Evolutionary conservation across 1,140 invertebrate species (phyloP), one percentile per base, ranked within the genome.

Genomic region (Meloidogyne hapla): DNA sequence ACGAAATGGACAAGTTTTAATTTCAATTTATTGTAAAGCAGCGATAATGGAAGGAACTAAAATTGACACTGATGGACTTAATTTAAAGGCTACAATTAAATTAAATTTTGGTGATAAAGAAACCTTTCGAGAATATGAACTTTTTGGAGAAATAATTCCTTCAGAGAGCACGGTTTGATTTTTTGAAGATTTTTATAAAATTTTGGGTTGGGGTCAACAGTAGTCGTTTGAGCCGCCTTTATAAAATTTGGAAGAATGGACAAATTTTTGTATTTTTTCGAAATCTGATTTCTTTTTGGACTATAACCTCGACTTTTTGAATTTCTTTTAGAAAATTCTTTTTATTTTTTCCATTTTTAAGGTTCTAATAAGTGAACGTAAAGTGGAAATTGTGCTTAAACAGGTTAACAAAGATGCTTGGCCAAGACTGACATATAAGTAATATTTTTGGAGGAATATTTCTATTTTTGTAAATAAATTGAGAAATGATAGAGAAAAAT

Each of bases 361-460:
- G 79, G 93, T 92, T 1, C 91, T 90, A 18, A 93, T 97, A 91
- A 89, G 92, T 78, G 92, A 92, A 67, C 93, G 94, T n/a, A 98
- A 98, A 91, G 91, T 97, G 23, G 96, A 99, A 89, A 93, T 99
- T 13, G 94, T 93, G 83, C 85, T 99, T 83, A 92, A 91, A 77
- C 98, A 99, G 89, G 91, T 90, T 1, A 93, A 94, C 83, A 89
- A 92, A 2, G 91, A 92, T 23, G 91, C 91, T 66, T 98, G 96
- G 96, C 84, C 84, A 28, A 66, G 75, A 28, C 64, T 85, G 26
- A 64, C 74, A 21, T 85, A 83, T 18, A 56, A 56, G n/a, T 56
- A 12, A 15, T 42, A n/a, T n/a, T 56, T 56, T 8, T n/a, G 1
- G n/a, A 21, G 4, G 48, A 5, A 56, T 5, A 56, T 56, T 56